Base-by-base conservation (phyloP, 2,888 invertebrate species). In the Cephus spinipes region DNA sequence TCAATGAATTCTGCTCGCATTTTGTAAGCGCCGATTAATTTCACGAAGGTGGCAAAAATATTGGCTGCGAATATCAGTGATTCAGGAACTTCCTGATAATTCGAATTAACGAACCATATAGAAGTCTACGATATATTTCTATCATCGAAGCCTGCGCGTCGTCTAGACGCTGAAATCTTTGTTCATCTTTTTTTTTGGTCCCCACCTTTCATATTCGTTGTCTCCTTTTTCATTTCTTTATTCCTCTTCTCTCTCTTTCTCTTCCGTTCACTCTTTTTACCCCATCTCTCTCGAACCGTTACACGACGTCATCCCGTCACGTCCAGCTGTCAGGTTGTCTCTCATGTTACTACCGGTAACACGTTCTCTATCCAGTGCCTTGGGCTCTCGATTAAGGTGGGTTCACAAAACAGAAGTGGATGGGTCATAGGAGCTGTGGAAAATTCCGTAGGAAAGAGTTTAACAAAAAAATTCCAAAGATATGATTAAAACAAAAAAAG, bases 221-320 rank as follows among this genome's bases (percentile, higher is more conserved):
- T 55, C 55, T 55, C 23, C 40, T 34, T 32, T 35, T 40, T 68
- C 31, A 32, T 12, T 36, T 73, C 55, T 32, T 33, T 73, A 55
- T 40, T 32, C 12, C 12, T 55, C 30, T n/a, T 34, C 74, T 74
- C 74, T 12, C 12, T 35, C 74, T 32, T 12, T n/a, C 12, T 76
- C 73, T 74, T 68, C 77, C 77, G 68, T 75, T 76, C 34, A 73
- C 73, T 79, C 77, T 74, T 75, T 75, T 74, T 76, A 77, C 74
- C 55, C 74, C 74, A 73, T 80, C 80, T 74, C 76, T 79, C 79
- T 71, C 80, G 79, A 82, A 87, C 87, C 87, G 87, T 87, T 88
- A 87, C 78, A 73, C 79, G 81, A 84, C 83, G 85, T 85, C 85
- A 85, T 85, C 83, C 82, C 85, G 83, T 87, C 85, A 83, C 84